Percentiles rank a stretch among this genome's conserved stretches.
phyloP scores from a whole-genome alignment of 2,797 vertebrate species.

The Naso thynnoides region DNA sequence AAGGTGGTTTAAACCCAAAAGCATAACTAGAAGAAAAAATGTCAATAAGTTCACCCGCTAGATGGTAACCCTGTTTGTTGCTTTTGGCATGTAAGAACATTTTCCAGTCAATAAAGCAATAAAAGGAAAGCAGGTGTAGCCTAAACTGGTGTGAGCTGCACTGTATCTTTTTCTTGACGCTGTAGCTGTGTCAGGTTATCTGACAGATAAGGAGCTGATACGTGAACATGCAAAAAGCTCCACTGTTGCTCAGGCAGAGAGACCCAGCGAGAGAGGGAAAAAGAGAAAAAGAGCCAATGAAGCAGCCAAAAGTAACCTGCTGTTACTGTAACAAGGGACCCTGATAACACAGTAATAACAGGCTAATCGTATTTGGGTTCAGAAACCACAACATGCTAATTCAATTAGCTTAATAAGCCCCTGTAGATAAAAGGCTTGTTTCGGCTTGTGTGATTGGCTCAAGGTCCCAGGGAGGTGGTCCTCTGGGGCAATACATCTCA shows the following conservation, averaged over 20 bases:
- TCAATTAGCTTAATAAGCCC: constrained; percentile 88
- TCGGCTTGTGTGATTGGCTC: constrained; percentile 79
- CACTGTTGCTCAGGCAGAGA: constrained; percentile 33
- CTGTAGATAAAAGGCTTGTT: constrained; percentile 87
- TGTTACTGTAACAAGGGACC: constrained; percentile 83
- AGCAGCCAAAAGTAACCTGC: constrained; percentile 83
- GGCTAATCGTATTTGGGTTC: constrained; percentile 87
- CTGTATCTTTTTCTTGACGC: constrained; percentile 10
- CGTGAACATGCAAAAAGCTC: constrained; percentile 29
- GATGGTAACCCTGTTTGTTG: background rate
- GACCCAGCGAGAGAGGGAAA: constrained; percentile 39
- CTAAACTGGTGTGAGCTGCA: constrained; percentile 4
- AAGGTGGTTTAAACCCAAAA: no score
- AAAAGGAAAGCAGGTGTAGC: background rate
- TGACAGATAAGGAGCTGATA: constrained; percentile 45
- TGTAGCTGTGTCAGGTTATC: constrained; percentile 40
- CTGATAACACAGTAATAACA: constrained; percentile 87
- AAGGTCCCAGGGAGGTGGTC: constrained; percentile 76
- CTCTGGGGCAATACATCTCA: constrained; percentile 73
- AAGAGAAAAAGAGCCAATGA: constrained; percentile 58
- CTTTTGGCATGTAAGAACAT: background rate
- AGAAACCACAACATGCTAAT: constrained; percentile 88
- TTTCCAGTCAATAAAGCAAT: background rate
- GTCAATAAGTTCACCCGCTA: background rate
- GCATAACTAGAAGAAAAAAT: background rate